These are phyloP conservation scores for Harpagifer antarcticus DNA, from an alignment of 2,797 vertebrate species.

Conservation along the genomic window DNA sequence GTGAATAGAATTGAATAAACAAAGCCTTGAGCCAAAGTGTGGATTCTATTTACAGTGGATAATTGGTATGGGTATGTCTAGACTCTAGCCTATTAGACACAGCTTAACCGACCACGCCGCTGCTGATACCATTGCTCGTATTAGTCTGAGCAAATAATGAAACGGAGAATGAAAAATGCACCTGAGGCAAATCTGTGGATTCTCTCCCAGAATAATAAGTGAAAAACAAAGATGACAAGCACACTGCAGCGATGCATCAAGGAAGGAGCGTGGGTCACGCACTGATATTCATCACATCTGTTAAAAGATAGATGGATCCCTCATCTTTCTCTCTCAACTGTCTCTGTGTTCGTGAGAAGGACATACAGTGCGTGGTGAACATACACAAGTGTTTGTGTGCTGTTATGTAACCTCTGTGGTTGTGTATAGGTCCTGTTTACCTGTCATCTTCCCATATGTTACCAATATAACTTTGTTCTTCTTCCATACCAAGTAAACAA, in stretches of 20 bases:
- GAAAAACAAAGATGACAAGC: constrained; percentile 70
- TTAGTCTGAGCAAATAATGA: constrained; percentile 86
- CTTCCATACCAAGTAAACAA: background rate
- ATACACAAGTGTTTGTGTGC: constrained; percentile 14
- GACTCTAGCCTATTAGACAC: constrained; percentile 86
- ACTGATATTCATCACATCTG: constrained; percentile 61
- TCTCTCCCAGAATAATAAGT: constrained; percentile 72
- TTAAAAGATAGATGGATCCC: constrained; percentile 60
- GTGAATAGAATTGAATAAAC: constrained; percentile 84
- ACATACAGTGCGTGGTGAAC: constrained; percentile 21
- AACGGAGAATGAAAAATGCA: constrained; percentile 77
- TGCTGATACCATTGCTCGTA: constrained; percentile 77
- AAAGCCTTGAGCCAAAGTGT: constrained; percentile 81
- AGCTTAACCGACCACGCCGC: constrained; percentile 79
- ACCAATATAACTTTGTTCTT: background rate
- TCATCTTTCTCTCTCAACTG: constrained; percentile 34
- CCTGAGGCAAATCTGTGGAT: constrained; percentile 80
- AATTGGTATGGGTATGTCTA: constrained; percentile 86
- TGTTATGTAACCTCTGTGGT: constrained; percentile 31
- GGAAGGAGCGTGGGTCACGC: constrained; percentile 45
- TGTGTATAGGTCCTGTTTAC: constrained; percentile 37
- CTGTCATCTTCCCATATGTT: constrained; percentile 34
- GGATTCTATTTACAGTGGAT: constrained; percentile 87
- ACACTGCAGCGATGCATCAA: constrained; percentile 52
- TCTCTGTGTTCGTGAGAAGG: constrained; percentile 38